These are phyloP conservation scores for Crotalus horridus DNA, from an alignment of 2,113 vertebrate species.

Conservation along the genomic window DNA sequence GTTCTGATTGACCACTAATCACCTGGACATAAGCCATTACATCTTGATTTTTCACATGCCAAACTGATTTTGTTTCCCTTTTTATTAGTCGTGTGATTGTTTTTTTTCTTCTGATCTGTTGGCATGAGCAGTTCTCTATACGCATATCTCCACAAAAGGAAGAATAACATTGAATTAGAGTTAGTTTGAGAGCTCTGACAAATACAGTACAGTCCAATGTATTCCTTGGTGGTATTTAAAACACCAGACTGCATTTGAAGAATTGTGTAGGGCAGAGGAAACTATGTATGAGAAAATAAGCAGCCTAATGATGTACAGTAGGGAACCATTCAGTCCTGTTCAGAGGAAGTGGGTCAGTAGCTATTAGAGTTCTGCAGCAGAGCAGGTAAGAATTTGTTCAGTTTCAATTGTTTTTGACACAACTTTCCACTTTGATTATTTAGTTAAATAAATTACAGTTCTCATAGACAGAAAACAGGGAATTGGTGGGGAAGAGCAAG, in stretches of 20 bases:
- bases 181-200: not conserved
- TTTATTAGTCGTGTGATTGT: not conserved
- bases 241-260: not conserved
- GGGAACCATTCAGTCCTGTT: not conserved
- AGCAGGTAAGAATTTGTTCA: conserved; percentile 15
- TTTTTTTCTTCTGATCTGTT: not conserved
- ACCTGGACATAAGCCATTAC: not conserved
- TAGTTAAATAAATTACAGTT: not conserved
- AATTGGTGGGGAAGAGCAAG: not conserved
- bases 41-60: not conserved
- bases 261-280: not conserved
- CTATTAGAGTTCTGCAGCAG: not conserved
- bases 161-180: not conserved
- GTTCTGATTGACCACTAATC: not conserved
- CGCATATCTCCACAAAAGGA: not conserved
- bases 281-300: not conserved
- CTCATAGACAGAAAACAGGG: not conserved
- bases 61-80: not conserved
- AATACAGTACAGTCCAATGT: too few species aligned
- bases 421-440: not conserved
- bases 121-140: not conserved
- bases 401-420: conserved; percentile 21
- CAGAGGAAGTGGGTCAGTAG: conserved; percentile 3
- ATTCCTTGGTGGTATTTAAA: not conserved
- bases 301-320: not conserved